Evolutionary conservation across 2,113 vertebrate genomes (phyloP), one percentile per base, ranked within the genome.

Genomic region (Corythoichthys intestinalis): DNA sequence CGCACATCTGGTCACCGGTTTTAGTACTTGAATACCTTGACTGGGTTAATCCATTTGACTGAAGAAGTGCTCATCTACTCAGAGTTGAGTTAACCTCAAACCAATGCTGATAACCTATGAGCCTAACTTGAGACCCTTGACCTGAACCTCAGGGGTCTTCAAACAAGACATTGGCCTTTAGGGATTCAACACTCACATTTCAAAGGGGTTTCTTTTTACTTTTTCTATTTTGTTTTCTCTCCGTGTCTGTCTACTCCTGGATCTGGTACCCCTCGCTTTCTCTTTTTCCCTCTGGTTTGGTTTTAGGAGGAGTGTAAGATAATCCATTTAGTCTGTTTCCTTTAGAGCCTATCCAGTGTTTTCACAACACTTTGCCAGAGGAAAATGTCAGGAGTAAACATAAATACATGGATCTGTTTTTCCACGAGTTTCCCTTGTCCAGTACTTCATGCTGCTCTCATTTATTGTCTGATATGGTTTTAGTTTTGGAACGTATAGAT

Each of bases 81-180:
- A 73, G 65, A 74, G 80, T 77, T 70, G 60, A 76, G 71, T 76
- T 85, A 83, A 86, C 76, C 67, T 80, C 47, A 85, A 85, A 86
- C 83, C 83, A 62, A 65, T 1, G 2, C 76, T 80, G 87, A 88
- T 90, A 88, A 88, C 88, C 86, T 61, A 57, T 35, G 2, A 78
- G 72, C 59, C 79, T 77, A 57, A 86, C 79, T 79, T 77, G 65
- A 63, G 68, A 86, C 86, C 85, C 82, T 39, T 86, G 79, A 83
- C 79, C 74, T 74, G 82, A 66, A 82, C 77, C 80, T 71, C 62
- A 34, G 78, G 77, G 72, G 75, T 80, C 80, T 78, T 83, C 80
- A 88, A 88, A 87, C 75, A 75, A 82, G 80, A 83, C 79, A 80
- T 81, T 82, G 79, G 83, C 80, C 86, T 84, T 75, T 48, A 72